phyloP scores from a whole-genome alignment of 1,140 invertebrate species.

The Euura saliciscinereae region DNA sequence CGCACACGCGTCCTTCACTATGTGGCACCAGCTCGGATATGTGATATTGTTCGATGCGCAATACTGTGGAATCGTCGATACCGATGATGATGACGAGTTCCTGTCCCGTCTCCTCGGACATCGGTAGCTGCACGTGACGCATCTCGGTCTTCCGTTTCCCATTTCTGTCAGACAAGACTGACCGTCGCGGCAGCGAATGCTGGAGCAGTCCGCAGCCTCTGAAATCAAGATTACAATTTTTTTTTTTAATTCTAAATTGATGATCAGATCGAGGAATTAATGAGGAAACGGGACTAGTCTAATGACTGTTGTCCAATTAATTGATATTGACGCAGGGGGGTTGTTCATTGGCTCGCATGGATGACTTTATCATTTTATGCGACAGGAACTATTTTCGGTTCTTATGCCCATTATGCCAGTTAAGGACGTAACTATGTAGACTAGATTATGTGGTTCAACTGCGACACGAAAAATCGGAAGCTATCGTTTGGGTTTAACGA shows the following conservation, averaged over 20 bases:
- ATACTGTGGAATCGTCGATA: slow-evolving; percentile 58
- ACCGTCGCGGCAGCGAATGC: slow-evolving; percentile 73
- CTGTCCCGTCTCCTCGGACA: slow-evolving; percentile 60
- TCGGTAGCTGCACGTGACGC: slow-evolving; percentile 73
- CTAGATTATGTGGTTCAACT: not conserved
- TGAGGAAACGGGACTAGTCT: too few relatives aligned
- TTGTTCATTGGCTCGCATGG: not conserved
- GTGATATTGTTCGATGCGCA: slow-evolving; percentile 86
- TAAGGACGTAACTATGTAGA: too few relatives aligned
- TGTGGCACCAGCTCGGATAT: slow-evolving; percentile 87
- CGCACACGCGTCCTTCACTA: slow-evolving; percentile 82
- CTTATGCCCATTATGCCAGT: too few relatives aligned
- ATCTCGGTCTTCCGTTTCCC: slow-evolving; percentile 72
- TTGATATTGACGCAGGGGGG: too few relatives aligned
- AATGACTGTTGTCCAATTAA: too few relatives aligned
- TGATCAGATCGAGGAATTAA: too few relatives aligned
- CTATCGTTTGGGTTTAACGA: slow-evolving; percentile 8
- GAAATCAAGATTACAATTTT: slow-evolving; percentile 37
- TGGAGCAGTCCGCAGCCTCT: slow-evolving; percentile 78
- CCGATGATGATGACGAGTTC: slow-evolving; percentile 54
- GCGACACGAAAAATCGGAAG: slow-evolving; percentile 9
- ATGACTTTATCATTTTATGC: not conserved
- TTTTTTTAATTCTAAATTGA: too few relatives aligned
- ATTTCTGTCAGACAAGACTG: slow-evolving; percentile 80
- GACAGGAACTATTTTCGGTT: not conserved